Percentiles rank a stretch among this genome's conserved stretches.
phyloP scores from a whole-genome alignment of 2,113 vertebrate species.

The Xiphias gladius region DNA sequence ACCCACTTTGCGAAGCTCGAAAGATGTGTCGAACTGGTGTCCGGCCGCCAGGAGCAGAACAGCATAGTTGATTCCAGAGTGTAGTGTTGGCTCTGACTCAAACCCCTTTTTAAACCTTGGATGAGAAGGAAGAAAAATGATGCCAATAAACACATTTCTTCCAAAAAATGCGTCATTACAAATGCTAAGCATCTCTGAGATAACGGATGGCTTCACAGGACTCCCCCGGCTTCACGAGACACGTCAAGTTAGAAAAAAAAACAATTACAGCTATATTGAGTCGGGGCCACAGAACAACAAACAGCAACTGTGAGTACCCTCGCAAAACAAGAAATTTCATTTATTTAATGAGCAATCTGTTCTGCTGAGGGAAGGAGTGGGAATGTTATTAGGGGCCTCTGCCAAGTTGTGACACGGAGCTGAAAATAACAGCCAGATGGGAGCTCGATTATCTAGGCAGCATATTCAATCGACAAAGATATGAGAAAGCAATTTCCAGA shows the following conservation, averaged over 20 bases:
- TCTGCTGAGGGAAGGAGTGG: constrained; percentile 38
- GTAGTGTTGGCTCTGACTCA: constrained; percentile 97
- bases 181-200: constrained; percentile 33
- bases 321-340: constrained; percentile 63
- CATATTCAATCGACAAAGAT: constrained; percentile 48
- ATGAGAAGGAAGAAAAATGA: constrained; percentile 36
- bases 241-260: constrained; percentile 38
- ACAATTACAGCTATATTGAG: constrained; percentile 72
- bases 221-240: constrained; percentile 28
- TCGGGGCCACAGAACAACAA: constrained; percentile 53
- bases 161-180: constrained; percentile 45
- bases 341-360: constrained; percentile 78
- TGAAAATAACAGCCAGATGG: constrained; percentile 67
- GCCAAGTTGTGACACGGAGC: constrained; percentile 48
- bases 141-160: constrained; percentile 39
- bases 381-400: constrained; percentile 52
- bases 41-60: constrained; percentile 95
- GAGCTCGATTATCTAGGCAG: constrained; percentile 46
- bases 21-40: constrained; percentile 97
- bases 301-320: constrained; percentile 38
- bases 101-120: constrained; percentile 96
- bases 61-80: constrained; percentile 98
- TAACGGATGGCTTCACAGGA: constrained; percentile 28
- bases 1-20: constrained; percentile 99
- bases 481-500: constrained; percentile 57